These are phyloP conservation scores for Tautogolabrus adspersus DNA, from an alignment of 2,113 vertebrate species.

Conservation along the genomic window DNA sequence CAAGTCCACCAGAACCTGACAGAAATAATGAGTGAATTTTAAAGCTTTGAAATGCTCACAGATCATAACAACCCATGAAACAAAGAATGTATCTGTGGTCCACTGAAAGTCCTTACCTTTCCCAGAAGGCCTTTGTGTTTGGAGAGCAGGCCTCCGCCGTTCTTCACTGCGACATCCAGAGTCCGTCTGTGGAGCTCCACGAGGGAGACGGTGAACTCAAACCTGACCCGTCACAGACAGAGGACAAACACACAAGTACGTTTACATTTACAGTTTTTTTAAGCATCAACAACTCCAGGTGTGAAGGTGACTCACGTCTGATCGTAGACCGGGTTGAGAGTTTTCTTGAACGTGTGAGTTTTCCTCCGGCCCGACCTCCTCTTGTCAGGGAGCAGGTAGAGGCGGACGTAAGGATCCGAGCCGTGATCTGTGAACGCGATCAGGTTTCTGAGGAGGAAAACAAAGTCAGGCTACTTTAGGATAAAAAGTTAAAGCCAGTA, in stretches of 20 bases:
- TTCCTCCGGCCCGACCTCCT: slow-evolving; percentile 94
- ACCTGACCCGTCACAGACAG: slow-evolving; percentile 78
- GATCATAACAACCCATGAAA: too few species aligned
- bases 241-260: background rate
- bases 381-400: slow-evolving; percentile 97
- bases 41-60: too few species aligned
- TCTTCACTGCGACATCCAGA: slow-evolving; percentile 96
- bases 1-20: slow-evolving; percentile 90
- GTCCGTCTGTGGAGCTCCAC: slow-evolving; percentile 91
- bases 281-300: background rate
- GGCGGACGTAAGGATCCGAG: slow-evolving; percentile 93
- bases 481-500: too few species aligned
- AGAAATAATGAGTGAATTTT: too few species aligned
- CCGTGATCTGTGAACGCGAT: slow-evolving; percentile 93
- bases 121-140: slow-evolving; percentile 97
- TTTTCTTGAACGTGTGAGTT: slow-evolving; percentile 93
- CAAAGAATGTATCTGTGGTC: too few species aligned
- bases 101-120: slow-evolving; percentile 83
- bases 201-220: slow-evolving; percentile 93
- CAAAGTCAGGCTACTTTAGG: too few species aligned
- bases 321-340: slow-evolving; percentile 91
- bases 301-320: slow-evolving; percentile 85
- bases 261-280: background rate
- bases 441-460: slow-evolving; percentile 86
- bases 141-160: slow-evolving; percentile 93